Evolutionary conservation across 1,140 invertebrate genomes (phyloP), one percentile per base, ranked within the genome.

Genomic region (Drosophila obscura): DNA sequence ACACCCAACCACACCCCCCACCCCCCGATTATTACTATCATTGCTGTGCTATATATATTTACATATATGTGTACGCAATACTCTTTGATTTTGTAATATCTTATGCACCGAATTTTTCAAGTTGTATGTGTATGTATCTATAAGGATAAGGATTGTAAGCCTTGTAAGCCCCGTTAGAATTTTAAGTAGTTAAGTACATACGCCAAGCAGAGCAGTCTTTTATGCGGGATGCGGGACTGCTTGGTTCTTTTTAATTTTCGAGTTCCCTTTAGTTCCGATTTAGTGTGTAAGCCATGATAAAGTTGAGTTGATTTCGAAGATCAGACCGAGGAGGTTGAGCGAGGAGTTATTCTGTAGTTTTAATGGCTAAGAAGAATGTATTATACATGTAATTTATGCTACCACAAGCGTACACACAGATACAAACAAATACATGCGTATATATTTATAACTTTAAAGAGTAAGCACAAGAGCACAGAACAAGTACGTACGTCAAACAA

Each of bases 321-420:
- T 11, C 4, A 15, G 6, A 13, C 35, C 16, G 6, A 35, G 22
- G 2, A 11, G 31, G 31, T 11, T 13, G 9, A 31, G 19, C 13
- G 16, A 31, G 11, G 43, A 22, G 35, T 65, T 53, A 63, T 45
- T 65, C 71, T 58, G 59, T 61, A 74, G 69, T 26, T 66, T 26
- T 46, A 71, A 73, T 24, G 53, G 49, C 13, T 84, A 79, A 13
- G 4, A 39, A 84, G 51, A 66, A 53, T 83, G 80, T 83, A 83
- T 83, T 83, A 83, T 83, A 83, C 48, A 71, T 83, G 80, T 83
- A 83, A 83, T 83, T 83, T 72, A 83, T 75, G 61, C 58, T 83
- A 75, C 71, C 66, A 77, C 55, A 72, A 44, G 55, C 52, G 44
- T 60, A 64, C 35, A 57, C 51, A 56, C 39, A 62, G 24, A 57